These are phyloP conservation scores for Drosophila bipectinata DNA, from an alignment of 1,140 invertebrate genomes.

Conservation along the genomic window DNA sequence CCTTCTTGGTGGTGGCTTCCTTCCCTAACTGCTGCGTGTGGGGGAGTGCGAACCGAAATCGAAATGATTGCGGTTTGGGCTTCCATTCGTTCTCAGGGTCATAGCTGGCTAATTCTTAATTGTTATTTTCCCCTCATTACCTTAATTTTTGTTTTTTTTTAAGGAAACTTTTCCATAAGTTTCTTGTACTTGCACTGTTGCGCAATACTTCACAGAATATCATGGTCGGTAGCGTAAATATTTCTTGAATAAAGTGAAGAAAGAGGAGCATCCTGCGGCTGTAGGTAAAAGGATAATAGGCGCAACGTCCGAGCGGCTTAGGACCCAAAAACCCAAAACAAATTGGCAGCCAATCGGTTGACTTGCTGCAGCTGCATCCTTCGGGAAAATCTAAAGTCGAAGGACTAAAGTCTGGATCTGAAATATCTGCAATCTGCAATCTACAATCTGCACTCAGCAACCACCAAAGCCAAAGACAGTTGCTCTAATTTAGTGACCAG, in stretches of 20 bases:
- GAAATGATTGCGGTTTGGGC: conserved; percentile 72
- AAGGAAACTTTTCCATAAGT: neutral
- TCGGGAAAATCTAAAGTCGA: neutral
- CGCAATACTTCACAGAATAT: neutral
- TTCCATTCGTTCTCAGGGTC: conserved; percentile 66
- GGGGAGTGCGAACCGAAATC: conserved; percentile 32
- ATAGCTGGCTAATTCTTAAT: conserved; percentile 56
- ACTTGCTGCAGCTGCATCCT: conserved; percentile 36
- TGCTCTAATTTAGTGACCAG: conserved; percentile 69
- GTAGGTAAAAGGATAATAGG: conserved; percentile 70
- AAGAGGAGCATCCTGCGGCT: conserved; percentile 3
- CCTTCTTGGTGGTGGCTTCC: neutral
- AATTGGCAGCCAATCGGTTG: conserved; percentile 21
- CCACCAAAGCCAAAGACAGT: conserved; percentile 29
- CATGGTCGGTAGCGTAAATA: neutral
- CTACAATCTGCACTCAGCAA: conserved; percentile 9
- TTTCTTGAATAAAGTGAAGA: neutral
- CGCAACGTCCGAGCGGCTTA: conserved; percentile 33
- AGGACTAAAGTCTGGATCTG: neutral
- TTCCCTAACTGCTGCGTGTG: conserved; percentile 16
- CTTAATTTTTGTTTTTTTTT: neutral
- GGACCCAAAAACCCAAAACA: conserved; percentile 8
- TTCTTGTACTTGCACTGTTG: neutral
- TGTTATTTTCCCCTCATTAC: conserved; percentile 22
- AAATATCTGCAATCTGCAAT: neutral